Conservation (phyloP, 2,113 vertebrate species). For the Protobothrops flavoviridis region DNA sequence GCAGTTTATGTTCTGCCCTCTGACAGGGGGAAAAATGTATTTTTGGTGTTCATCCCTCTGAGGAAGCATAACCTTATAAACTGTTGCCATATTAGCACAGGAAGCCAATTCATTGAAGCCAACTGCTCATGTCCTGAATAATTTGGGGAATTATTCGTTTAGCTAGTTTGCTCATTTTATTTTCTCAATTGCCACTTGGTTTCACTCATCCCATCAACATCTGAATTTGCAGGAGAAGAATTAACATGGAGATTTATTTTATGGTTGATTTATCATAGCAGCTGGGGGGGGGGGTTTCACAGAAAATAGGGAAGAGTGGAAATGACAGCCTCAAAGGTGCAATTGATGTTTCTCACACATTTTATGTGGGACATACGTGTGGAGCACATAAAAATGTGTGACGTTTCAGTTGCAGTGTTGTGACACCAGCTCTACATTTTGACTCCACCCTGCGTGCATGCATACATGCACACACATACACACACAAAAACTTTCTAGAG, state of each 20-base stretch:
- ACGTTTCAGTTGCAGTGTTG: neutral
- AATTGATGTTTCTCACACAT: neutral
- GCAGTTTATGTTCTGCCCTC: constrained; percentile 48
- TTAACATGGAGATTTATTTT: neutral
- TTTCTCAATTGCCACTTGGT: neutral
- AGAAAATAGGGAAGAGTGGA: neutral
- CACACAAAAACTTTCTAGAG: neutral
- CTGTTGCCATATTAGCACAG: constrained; percentile 24
- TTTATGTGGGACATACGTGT: neutral
- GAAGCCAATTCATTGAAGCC: constrained; percentile 8
- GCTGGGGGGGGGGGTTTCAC: neutral
- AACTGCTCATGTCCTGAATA: neutral
- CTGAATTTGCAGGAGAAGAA: neutral
- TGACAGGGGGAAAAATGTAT: constrained; percentile 43
- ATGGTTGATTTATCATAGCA: neutral
- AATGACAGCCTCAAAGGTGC: neutral
- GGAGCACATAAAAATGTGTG: neutral
- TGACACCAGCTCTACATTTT: neutral
- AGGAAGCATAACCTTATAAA: constrained; percentile 37
- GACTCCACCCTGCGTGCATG: neutral
- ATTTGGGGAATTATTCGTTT: neutral
- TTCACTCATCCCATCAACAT: neutral
- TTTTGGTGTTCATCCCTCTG: constrained; percentile 39
- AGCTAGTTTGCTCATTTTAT: neutral
- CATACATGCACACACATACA: no score